phyloP scores from a whole-genome alignment of 2,888 invertebrate species.

The Danaus chrysippus region DNA sequence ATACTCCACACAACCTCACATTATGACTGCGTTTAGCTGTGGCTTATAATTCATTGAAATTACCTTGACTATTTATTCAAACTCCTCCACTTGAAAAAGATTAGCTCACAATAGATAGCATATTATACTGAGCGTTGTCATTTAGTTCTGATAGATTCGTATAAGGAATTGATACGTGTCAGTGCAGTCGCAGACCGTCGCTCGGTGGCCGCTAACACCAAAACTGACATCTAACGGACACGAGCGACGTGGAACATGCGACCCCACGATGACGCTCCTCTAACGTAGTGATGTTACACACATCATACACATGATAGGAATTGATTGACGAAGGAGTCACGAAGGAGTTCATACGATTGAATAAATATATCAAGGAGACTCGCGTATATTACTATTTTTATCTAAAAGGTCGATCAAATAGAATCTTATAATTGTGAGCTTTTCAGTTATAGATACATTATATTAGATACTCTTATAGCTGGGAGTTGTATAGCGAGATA shows the following conservation, averaged over 20 bases:
- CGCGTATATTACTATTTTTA: too few relatives aligned
- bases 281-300: constrained; percentile 31
- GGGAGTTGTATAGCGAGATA: constrained; percentile 11
- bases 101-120: constrained; percentile 1
- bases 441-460: too few relatives aligned
- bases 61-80: too few relatives aligned
- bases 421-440: too few relatives aligned
- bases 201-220: constrained; percentile 68
- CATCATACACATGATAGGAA: neutral
- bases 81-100: too few relatives aligned
- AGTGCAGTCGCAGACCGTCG: constrained; percentile 59
- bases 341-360: too few relatives aligned
- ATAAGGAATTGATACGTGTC: constrained; percentile 35
- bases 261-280: constrained; percentile 43
- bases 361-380: too few relatives aligned
- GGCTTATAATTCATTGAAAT: too few relatives aligned
- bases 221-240: constrained; percentile 75
- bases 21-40: too few relatives aligned
- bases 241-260: constrained; percentile 60
- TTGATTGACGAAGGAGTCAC: too few relatives aligned
- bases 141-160: neutral
- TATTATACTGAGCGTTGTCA: neutral
- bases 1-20: neutral
- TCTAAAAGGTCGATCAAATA: too few relatives aligned
- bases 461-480: too few relatives aligned